phyloP scores from a whole-genome alignment of 2,797 vertebrate species.

The Lacerta viridis region DNA sequence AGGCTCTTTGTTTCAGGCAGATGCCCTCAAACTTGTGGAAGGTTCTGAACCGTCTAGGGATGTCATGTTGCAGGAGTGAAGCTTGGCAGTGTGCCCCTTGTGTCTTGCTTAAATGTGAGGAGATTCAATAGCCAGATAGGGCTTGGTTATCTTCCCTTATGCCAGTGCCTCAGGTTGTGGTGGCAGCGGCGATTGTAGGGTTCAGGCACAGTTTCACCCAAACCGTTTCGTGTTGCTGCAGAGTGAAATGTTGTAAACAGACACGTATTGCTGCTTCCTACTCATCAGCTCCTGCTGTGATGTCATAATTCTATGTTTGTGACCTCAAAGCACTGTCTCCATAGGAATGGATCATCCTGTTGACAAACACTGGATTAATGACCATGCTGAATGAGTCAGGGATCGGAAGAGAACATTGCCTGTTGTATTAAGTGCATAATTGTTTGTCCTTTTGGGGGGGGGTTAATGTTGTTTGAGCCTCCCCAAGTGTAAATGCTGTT shows the following conservation, averaged over 20 bases:
- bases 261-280: constrained; percentile 6
- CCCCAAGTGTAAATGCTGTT: not conserved
- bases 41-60: too few species aligned
- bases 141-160: not conserved
- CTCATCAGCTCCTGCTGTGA: constrained; percentile 17
- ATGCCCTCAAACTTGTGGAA: too few species aligned
- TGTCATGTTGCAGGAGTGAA: too few species aligned
- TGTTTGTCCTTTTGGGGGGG: not conserved
- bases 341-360: constrained; percentile 18
- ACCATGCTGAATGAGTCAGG: constrained; percentile 18
- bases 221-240: not conserved
- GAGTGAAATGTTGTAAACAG: constrained; percentile 14
- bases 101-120: too few species aligned
- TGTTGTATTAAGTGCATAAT: constrained; percentile 12
- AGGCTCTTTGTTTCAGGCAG: too few species aligned
- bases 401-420: not conserved
- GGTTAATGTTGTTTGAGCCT: not conserved
- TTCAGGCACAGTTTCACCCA: not conserved
- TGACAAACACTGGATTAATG: constrained; percentile 24
- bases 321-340: constrained; percentile 41
- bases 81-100: too few species aligned
- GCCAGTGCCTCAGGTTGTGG: not conserved
- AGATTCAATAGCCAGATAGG: too few species aligned
- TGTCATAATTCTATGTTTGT: constrained; percentile 35
- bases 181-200: not conserved